Conservation (phyloP, 2,888 invertebrate genomes). For the Allolobophora icterica region DNA sequence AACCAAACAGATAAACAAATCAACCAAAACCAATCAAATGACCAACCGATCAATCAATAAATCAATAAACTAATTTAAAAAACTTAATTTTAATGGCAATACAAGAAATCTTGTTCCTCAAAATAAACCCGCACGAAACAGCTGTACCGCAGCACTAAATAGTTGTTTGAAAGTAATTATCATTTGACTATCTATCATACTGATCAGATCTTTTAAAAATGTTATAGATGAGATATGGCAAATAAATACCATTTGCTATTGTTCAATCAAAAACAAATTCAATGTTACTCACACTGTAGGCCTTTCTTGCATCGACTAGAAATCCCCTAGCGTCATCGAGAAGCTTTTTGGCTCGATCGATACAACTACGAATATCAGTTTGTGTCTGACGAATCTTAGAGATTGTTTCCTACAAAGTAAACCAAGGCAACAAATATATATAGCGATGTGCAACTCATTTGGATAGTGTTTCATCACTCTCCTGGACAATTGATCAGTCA, state of each 20-base stretch:
- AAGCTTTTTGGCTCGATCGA: slow-evolving; percentile 52
- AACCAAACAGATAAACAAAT: background rate
- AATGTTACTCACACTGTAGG: slow-evolving; percentile 49
- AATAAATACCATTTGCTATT: too few relatives aligned
- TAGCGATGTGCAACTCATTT: background rate
- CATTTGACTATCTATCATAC: background rate
- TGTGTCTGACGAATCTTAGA: slow-evolving; percentile 19
- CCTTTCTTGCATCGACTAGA: slow-evolving; percentile 59
- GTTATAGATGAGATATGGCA: too few relatives aligned
- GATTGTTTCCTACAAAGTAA: background rate
- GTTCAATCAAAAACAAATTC: too few relatives aligned
- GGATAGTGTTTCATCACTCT: background rate
- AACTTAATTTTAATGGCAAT: background rate
- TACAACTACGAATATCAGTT: slow-evolving; percentile 19
- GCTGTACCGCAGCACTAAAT: background rate
- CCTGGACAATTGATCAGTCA: background rate
- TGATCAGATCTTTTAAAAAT: too few relatives aligned
- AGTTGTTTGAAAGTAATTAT: background rate
- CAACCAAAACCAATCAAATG: background rate
- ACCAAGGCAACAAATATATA: background rate
- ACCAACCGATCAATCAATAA: background rate
- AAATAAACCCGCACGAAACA: background rate
- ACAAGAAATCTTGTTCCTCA: background rate
- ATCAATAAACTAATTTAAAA: background rate
- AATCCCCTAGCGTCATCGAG: slow-evolving; percentile 54